Base-by-base conservation (phyloP, 2,888 invertebrate species). In the Dasypogon diadema region DNA sequence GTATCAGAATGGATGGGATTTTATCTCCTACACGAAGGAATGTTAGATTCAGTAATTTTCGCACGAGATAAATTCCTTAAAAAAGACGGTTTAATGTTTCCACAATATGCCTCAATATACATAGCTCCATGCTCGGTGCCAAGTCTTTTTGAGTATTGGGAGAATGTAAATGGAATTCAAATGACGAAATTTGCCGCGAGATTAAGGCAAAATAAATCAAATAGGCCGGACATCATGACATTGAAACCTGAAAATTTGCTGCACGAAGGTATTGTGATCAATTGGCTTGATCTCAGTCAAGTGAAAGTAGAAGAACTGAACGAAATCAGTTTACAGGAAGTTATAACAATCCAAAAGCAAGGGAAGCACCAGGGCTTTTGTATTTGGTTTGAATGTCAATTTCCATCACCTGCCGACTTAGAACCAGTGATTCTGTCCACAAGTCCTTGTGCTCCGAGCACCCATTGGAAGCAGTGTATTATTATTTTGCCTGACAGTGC, bases 1-100 rank as follows among this genome's bases (percentile, higher is more conserved):
- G 90, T 98, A 3, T 97, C 97, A 0, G 98, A 98, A 87, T 98
- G 98, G 98, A 98, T 98, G 98, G 98, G 98, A 0, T 97, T 98
- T 85, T 97, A 96, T 86, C 88, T 98, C 34, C 87, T 98, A 14
- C 98, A 97, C 83, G 98, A 98, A 86, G 96, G 95, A 5, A 98
- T 98, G 98, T 84, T 98, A 73, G 94, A 97, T 84, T 95, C 97
- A 0, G 93, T 98, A 2, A 86, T 98, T 10, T 87, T 87, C 80
- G 96, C 96, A 0, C 88, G 96, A 80, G 94, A 97, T 82, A 90
- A 89, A 78, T 96, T 93, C 84, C 87, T 98, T 0, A 92, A 91
- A 81, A 87, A 91, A 81, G 87, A 89, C 21, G 95, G 96, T 0
- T 83, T 89, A 2, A 89, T 96, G 85, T 94, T 95, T 83, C 96